Conservation (phyloP, 2,888 invertebrate genomes). For the Lithosia quadra region DNA sequence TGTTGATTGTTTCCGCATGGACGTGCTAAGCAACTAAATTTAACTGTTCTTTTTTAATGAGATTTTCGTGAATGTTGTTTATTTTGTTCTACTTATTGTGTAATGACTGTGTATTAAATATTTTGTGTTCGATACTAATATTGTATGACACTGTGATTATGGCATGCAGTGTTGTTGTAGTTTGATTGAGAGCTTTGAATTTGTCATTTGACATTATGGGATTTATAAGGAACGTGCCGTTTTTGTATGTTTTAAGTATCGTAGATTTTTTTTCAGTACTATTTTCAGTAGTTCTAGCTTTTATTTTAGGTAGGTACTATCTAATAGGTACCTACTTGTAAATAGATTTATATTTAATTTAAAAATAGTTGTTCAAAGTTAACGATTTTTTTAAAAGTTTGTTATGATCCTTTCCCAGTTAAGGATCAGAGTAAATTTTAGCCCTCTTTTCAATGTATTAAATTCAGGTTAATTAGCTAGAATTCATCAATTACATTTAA, state of each 20-base stretch:
- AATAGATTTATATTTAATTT: too few species aligned
- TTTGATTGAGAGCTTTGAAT: constrained; percentile 29
- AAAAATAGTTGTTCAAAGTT: constrained; percentile 22
- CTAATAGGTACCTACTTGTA: neutral
- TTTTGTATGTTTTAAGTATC: constrained; percentile 15
- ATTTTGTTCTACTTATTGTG: constrained; percentile 28
- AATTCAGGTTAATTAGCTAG: constrained; percentile 21
- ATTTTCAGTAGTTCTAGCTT: constrained; percentile 8
- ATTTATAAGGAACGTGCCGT: constrained; percentile 14
- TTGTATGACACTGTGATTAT: constrained; percentile 44
- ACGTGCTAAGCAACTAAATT: constrained; percentile 58
- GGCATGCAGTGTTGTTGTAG: constrained; percentile 50
- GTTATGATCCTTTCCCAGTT: neutral
- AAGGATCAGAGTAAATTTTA: constrained; percentile 28
- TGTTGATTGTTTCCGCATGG: constrained; percentile 67
- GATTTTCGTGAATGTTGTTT: constrained; percentile 41
- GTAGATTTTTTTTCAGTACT: neutral
- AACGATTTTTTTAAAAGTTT: constrained; percentile 22
- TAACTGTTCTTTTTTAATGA: constrained; percentile 35
- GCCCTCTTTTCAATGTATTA: constrained; percentile 29
- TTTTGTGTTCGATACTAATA: constrained; percentile 49
- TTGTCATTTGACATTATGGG: constrained; percentile 23
- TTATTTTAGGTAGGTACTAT: neutral
- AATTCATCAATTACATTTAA: constrained; percentile 30
- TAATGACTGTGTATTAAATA: constrained; percentile 39